phyloP scores from a whole-genome alignment of 2,888 invertebrate genomes.

The Stenchaetothrips biformis region DNA sequence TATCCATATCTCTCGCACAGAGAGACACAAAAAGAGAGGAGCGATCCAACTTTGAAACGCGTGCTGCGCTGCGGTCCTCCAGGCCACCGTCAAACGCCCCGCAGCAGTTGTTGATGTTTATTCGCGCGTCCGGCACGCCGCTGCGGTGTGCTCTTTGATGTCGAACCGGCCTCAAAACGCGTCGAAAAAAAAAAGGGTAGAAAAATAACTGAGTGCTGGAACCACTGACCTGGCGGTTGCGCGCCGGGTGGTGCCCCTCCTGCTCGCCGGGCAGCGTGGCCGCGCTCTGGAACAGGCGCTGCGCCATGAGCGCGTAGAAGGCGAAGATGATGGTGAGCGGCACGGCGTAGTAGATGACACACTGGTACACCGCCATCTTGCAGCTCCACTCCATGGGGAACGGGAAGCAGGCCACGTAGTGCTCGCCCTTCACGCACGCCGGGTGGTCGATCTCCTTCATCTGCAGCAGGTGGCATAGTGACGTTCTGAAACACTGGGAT shows the following conservation, averaged over 20 bases:
- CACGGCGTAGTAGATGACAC: constrained; percentile 76
- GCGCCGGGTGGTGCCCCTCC: constrained; percentile 50
- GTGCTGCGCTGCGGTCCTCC: too few relatives aligned
- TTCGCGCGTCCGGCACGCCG: constrained; percentile 32
- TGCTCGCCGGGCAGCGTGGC: constrained; percentile 77
- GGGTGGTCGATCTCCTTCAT: constrained; percentile 46
- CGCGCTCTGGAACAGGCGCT: constrained; percentile 74
- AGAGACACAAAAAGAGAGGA: too few relatives aligned
- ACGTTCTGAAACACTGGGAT: too few relatives aligned
- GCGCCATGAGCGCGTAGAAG: constrained; percentile 86
- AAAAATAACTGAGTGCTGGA: too few relatives aligned
- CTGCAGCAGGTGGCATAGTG: too few relatives aligned
- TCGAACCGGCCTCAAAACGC: not conserved
- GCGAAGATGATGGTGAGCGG: constrained; percentile 78
- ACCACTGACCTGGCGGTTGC: not conserved
- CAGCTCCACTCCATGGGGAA: constrained; percentile 63
- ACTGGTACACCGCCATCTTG: constrained; percentile 60
- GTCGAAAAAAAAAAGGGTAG: too few relatives aligned
- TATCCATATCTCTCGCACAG: too few relatives aligned
- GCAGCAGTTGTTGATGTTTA: too few relatives aligned
- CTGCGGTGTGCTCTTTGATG: constrained; percentile 35
- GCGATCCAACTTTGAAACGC: too few relatives aligned
- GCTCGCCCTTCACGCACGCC: constrained; percentile 45
- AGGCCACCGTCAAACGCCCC: too few relatives aligned
- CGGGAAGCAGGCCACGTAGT: constrained; percentile 60